Base-by-base conservation (phyloP, 2,888 invertebrate genomes). In the Mythimna ferrago region DNA sequence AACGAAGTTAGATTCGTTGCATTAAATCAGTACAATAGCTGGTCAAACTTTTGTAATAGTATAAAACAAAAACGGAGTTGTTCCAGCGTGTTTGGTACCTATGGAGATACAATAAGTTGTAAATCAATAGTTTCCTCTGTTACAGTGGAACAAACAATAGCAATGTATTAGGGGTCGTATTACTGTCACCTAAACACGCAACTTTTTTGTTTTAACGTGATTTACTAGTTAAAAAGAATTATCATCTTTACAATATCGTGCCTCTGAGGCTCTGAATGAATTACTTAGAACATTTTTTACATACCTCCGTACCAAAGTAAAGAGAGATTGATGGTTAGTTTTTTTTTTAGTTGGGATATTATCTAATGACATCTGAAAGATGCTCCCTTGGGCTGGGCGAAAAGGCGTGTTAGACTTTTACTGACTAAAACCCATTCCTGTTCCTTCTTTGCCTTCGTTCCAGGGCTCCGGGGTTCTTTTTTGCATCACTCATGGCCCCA, bases 51-150 rank as follows among this genome's bases (percentile, higher is more conserved):
- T 74, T 70, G 83, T 82, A 58, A 57, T 62, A 19, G 11, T 38
- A n/a, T 80, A n/a, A 70, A 67, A 65, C 54, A 84, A 78, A 76
- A 82, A 85, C 86, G 82, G 66, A 78, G 65, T 78, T 54, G 21
- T 73, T 53, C 32, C 53, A 56, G 61, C 19, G 74, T 80, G 73
- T 77, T 78, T 78, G 72, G 56, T 66, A 53, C 66, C n/a, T n/a
- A n/a, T n/a, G 38, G 44, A 67, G 75, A 75, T 69, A 87, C 71
- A 82, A 85, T 80, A 73, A 71, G 72, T 71, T 75, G 78, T 89
- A 88, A 87, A 89, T 89, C 86, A 87, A 76, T 62, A 57, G 65
- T 62, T 66, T 81, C 71, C 67, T 76, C 84, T 81, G 83, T 82
- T 81, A 77, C 74, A 82, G 67, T 81, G 72, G 61, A 76, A 77